Percentiles rank a stretch among this genome's conserved stretches.
Conservation (phyloP, 2,888 invertebrate genomes). For the Hirudinaria manillensis region DNA sequence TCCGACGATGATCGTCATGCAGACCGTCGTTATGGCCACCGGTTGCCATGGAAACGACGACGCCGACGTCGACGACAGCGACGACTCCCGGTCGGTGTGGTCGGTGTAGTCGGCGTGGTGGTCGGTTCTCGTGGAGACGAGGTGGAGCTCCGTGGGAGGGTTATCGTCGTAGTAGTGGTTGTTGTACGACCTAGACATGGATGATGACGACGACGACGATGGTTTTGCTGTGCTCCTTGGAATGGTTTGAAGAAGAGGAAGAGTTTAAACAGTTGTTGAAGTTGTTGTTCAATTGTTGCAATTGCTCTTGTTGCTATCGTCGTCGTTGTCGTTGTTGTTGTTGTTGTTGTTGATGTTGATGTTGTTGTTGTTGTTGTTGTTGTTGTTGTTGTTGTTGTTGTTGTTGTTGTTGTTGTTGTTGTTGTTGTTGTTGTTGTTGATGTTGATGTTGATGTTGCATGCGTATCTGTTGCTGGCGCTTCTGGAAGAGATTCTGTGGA, state of each 20-base stretch:
- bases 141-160: not conserved
- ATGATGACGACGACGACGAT: constrained; percentile 4
- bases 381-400: not conserved
- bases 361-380: constrained; percentile 7
- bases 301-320: not conserved
- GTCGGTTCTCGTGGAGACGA: not conserved
- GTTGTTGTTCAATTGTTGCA: not conserved
- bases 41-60: constrained; percentile 27
- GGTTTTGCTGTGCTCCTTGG: not conserved
- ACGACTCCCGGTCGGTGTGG: not conserved
- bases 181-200: not conserved
- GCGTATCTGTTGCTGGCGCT: not conserved
- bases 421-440: constrained; percentile 9
- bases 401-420: constrained; percentile 6
- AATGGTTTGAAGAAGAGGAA: not conserved
- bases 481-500: not conserved
- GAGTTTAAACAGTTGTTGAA: not conserved
- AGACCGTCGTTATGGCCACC: constrained; percentile 42
- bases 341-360: not conserved
- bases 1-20: constrained; percentile 51
- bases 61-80: not conserved
- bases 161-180: not conserved
- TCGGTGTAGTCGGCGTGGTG: not conserved
- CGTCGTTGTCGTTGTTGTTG: not conserved
- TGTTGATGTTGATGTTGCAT: not conserved